Conservation (phyloP, 2,888 invertebrate species). For the Gnatocerus cornutus region DNA sequence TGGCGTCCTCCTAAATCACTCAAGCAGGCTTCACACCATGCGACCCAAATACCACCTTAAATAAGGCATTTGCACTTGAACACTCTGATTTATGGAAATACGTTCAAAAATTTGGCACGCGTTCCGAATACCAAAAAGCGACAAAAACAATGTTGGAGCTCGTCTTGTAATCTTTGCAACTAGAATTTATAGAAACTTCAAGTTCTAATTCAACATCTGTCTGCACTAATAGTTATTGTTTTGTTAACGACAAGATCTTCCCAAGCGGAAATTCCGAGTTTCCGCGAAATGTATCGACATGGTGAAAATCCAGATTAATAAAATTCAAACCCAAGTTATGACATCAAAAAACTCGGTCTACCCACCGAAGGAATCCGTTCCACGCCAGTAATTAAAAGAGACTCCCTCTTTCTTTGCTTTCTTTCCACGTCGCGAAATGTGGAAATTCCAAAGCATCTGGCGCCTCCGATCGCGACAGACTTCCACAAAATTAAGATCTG, state of each 20-base stretch:
- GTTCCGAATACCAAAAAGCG: slow-evolving; percentile 23
- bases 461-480: slow-evolving; percentile 1
- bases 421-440: slow-evolving; percentile 35
- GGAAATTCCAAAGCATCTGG: slow-evolving; percentile 4
- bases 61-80: slow-evolving; percentile 37
- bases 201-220: slow-evolving; percentile 9
- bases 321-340: too few species aligned
- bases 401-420: slow-evolving; percentile 31
- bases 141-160: not conserved
- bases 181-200: not conserved
- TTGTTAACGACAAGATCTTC: not conserved
- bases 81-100: slow-evolving; percentile 34
- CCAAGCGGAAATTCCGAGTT: too few species aligned
- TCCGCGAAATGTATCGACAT: too few species aligned
- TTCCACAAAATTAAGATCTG: slow-evolving; percentile 6
- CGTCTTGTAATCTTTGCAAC: not conserved
- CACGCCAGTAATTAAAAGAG: slow-evolving; percentile 35
- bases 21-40: slow-evolving; percentile 8
- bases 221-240: slow-evolving; percentile 1
- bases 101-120: slow-evolving; percentile 39
- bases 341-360: too few species aligned
- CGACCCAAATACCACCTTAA: slow-evolving; percentile 36
- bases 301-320: too few species aligned
- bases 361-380: slow-evolving; percentile 19
- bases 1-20: slow-evolving; percentile 26